These are phyloP conservation scores for Peromyscus nudipes DNA, from an alignment of 2,797 vertebrate species.

Conservation along the genomic window DNA sequence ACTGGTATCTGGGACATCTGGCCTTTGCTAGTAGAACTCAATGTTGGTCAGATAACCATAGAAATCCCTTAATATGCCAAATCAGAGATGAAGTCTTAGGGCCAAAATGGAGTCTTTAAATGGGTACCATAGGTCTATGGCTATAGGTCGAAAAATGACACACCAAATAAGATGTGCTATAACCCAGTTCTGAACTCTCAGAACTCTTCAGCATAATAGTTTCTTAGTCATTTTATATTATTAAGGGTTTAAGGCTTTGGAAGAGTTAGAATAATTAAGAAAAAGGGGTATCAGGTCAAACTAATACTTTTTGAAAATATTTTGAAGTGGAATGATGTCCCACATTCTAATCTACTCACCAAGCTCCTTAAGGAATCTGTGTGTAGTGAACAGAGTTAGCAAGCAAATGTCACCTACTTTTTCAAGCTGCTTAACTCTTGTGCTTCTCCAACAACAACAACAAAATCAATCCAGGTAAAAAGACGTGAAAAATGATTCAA, in stretches of 20 bases:
- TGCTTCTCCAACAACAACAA: not conserved
- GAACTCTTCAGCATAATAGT: not conserved
- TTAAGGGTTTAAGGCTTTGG: not conserved
- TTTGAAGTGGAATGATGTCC: not conserved
- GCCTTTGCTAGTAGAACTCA: not conserved
- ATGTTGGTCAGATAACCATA: not conserved
- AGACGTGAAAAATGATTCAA: slow-evolving; percentile 1
- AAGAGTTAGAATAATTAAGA: not conserved
- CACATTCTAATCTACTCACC: not conserved
- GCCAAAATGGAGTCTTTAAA: not conserved
- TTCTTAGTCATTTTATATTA: not conserved
- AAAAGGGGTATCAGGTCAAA: not conserved
- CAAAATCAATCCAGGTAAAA: not conserved
- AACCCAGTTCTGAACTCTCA: not conserved
- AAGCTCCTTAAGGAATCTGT: not conserved
- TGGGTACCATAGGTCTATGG: not conserved
- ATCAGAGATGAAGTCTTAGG: not conserved
- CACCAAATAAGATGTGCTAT: not conserved
- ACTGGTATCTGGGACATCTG: not conserved
- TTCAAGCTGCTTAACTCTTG: not conserved
- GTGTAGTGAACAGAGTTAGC: not conserved
- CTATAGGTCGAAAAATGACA: not conserved
- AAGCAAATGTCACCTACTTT: not conserved
- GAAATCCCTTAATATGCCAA: not conserved
- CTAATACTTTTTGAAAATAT: not conserved